Base-by-base conservation (phyloP, 2,888 invertebrate genomes). In the Drosophila nr. fundita region DNA sequence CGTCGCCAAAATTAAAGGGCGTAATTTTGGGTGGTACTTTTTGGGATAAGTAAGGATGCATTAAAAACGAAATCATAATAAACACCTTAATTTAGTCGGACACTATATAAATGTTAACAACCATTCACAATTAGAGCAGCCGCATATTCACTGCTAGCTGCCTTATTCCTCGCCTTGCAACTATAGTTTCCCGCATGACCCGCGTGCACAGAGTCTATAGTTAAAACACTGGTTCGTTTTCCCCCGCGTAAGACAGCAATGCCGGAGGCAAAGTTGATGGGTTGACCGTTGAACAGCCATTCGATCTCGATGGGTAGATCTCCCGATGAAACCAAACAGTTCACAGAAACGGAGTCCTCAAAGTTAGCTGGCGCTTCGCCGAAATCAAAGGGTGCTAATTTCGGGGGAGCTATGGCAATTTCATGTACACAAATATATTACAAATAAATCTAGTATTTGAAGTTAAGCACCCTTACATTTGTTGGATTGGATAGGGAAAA, bases 171-270 rank as follows among this genome's bases (percentile, higher is more conserved):
- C 66, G 96, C 96, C 82, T 94, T 94, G 93, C 97, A 97, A 57
- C 96, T 96, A 92, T 96, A 97, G 92, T 95, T 95, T 78, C 97
- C 97, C 54, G 95, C 94, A 92, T 97, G 96, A 81, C 94, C 94
- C 67, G 95, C 95, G 82, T 95, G 94, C 55, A 95, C 95, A 13
- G 95, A 94, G 79, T 95, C 95, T 77, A 96, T 96, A 80, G 94
- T 95, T 87, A 96, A 92, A 72, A 95, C 94, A 76, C 95, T 95
- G 87, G 95, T 94, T 80, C 95, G 93, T 86, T 94, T 94, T 89
- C 95, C 95, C 80, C 94, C 93, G 91, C 95, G 95, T 34, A 95
- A 91, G 15, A 93, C 93, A 91, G 95, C 94, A 76, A 94, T 93
- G 73, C 94, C 94, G 65, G 93, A 93, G 74, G 94, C 94, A 64